Conservation (phyloP, 2,797 vertebrate genomes). For the Oryzias sinensis region DNA sequence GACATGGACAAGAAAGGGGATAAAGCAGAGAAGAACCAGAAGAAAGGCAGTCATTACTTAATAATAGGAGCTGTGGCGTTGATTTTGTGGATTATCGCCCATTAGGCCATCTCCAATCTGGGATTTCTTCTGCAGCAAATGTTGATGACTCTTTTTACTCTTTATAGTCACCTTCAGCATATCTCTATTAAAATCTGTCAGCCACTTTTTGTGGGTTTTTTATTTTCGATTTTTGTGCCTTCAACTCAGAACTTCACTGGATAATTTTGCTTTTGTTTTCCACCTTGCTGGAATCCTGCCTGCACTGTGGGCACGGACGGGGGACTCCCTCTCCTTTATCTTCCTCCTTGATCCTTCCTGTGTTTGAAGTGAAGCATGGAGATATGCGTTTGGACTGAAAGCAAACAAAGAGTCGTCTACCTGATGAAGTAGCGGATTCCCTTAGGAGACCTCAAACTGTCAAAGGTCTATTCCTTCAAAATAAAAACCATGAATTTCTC, state of each 20-base stretch:
- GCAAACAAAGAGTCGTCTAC: conserved; percentile 15
- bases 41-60: conserved; percentile 32
- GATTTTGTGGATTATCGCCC: conserved; percentile 38
- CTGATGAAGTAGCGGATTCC: conserved; percentile 15
- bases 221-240: conserved; percentile 37
- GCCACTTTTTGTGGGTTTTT: conserved; percentile 24
- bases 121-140: conserved; percentile 54
- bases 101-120: conserved; percentile 42
- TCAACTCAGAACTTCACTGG: conserved; percentile 18
- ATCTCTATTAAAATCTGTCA: conserved; percentile 51
- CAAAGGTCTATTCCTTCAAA: conserved; percentile 68
- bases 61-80: conserved; percentile 35
- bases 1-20: conserved; percentile 40
- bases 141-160: conserved; percentile 59
- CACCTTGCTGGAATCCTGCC: conserved; percentile 5
- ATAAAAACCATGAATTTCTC: conserved; percentile 93
- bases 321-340: conserved; percentile 35
- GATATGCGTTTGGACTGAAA: conserved; percentile 47
- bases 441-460: conserved; percentile 36
- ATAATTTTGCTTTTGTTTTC: conserved; percentile 2
- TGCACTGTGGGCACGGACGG: conserved; percentile 18
- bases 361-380: conserved; percentile 45
- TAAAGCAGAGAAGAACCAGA: conserved; percentile 32
- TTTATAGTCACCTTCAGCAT: conserved; percentile 47
- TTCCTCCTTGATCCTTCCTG: conserved; percentile 28